Conservation (phyloP, 2,888 invertebrate species). For the Eledone cirrhosa region DNA sequence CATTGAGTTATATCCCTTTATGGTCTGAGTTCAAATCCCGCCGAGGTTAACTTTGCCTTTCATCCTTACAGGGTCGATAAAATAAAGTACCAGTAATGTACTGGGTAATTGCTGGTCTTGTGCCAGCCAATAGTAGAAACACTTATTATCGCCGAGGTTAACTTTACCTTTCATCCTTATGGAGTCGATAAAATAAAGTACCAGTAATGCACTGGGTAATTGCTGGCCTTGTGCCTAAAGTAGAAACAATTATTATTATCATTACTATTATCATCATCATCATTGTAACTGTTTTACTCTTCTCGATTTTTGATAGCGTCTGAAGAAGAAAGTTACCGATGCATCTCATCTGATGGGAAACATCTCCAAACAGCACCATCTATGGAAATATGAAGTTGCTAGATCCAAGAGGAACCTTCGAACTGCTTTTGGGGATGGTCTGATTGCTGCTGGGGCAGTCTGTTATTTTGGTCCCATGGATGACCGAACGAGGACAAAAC, state of each 20-base stretch:
- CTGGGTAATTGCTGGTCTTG: too few relatives aligned
- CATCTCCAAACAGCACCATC: slow-evolving; percentile 61
- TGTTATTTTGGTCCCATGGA: slow-evolving; percentile 63
- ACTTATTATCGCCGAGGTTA: too few relatives aligned
- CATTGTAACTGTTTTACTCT: neutral
- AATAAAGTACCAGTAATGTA: too few relatives aligned
- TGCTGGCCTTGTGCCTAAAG: too few relatives aligned
- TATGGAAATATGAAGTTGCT: slow-evolving; percentile 61
- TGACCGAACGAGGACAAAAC: slow-evolving; percentile 54
- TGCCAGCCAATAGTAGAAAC: too few relatives aligned
- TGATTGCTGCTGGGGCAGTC: slow-evolving; percentile 61
- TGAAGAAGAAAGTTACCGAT: slow-evolving; percentile 58
- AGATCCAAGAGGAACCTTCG: slow-evolving; percentile 54
- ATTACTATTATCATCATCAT: neutral
- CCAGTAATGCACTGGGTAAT: too few relatives aligned
- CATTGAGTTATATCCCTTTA: too few relatives aligned
- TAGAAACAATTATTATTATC: neutral
- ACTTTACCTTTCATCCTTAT: too few relatives aligned
- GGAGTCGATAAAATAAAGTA: too few relatives aligned
- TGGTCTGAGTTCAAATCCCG: too few relatives aligned
- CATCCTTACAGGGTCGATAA: too few relatives aligned
- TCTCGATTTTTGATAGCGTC: slow-evolving; percentile 45
- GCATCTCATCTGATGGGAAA: slow-evolving; percentile 63
- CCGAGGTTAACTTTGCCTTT: too few relatives aligned
- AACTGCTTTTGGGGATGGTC: slow-evolving; percentile 61